Evolutionary conservation across 2,888 invertebrate species (phyloP).

Genomic region (Hylaea fasciaria): DNA sequence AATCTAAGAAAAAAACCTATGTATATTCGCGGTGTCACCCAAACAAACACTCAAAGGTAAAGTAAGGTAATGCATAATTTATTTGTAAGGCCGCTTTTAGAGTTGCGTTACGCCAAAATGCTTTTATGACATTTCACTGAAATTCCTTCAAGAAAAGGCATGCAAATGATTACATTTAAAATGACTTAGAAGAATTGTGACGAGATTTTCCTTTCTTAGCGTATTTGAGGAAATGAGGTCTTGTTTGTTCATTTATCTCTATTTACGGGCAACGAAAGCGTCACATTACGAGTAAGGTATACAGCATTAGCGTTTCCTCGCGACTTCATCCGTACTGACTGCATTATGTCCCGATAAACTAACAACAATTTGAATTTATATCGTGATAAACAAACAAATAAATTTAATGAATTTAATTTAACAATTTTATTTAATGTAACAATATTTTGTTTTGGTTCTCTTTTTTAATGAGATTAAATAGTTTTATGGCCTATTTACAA

Average conservation of each 20-base stretch:
- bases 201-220: constrained; percentile 2
- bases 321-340: too few relatives aligned
- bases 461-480: too few relatives aligned
- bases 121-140: constrained; percentile 24
- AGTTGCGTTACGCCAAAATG: constrained; percentile 24
- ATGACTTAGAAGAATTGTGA: constrained; percentile 22
- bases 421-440: too few relatives aligned
- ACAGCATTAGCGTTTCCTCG: too few relatives aligned
- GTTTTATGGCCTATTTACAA: too few relatives aligned
- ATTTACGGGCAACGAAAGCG: background rate
- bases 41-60: constrained; percentile 10
- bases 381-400: too few relatives aligned
- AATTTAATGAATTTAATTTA: too few relatives aligned
- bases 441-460: too few relatives aligned
- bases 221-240: constrained; percentile 2
- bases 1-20: background rate
- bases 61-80: constrained; percentile 25
- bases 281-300: background rate
- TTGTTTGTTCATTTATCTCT: constrained; percentile 7
- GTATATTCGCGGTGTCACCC: constrained; percentile 7
- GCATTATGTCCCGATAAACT: too few relatives aligned
- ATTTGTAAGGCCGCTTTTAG: constrained; percentile 28
- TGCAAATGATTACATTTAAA: constrained; percentile 34
- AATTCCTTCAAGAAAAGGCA: constrained; percentile 8
- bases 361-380: too few relatives aligned